Conservation (phyloP, 2,797 vertebrate genomes). For the Denticeps clupeoides region DNA sequence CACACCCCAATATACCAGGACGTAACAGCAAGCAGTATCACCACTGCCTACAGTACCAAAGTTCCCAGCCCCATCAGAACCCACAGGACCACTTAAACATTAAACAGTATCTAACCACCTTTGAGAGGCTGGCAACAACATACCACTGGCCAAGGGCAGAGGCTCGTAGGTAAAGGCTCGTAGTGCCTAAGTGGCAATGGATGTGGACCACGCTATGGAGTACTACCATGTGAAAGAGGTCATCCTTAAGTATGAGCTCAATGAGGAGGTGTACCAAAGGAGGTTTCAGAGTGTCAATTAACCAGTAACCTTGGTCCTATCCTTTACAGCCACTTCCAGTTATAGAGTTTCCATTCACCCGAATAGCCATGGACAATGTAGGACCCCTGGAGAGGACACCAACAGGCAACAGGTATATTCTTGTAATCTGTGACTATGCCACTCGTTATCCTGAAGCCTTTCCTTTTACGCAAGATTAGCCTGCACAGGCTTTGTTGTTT, state of each 20-base stretch:
- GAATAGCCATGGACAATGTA: constrained; percentile 3
- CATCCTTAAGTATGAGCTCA: constrained; percentile 5
- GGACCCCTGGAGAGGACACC: constrained; percentile 2
- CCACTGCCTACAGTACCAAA: no score
- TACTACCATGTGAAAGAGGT: constrained; percentile 1
- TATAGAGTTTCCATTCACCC: background rate
- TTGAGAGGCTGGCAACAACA: background rate
- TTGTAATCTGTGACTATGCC: constrained; percentile 10
- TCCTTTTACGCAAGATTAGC: background rate
- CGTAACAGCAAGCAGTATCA: no score
- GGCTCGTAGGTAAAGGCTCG: background rate
- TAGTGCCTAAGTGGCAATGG: constrained; percentile 1
- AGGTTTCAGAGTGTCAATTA: background rate
- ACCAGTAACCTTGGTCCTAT: background rate
- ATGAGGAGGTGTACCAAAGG: background rate
- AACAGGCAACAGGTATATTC: background rate
- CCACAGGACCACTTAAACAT: no score
- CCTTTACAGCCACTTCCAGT: background rate
- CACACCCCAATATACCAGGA: no score
- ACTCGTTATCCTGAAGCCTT: constrained; percentile 5
- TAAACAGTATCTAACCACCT: no score
- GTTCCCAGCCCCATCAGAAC: no score
- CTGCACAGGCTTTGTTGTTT: background rate
- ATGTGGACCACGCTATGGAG: background rate
- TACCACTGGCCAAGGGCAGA: background rate